Conservation (phyloP, 2,888 invertebrate species). For the Latheticus oryzae region DNA sequence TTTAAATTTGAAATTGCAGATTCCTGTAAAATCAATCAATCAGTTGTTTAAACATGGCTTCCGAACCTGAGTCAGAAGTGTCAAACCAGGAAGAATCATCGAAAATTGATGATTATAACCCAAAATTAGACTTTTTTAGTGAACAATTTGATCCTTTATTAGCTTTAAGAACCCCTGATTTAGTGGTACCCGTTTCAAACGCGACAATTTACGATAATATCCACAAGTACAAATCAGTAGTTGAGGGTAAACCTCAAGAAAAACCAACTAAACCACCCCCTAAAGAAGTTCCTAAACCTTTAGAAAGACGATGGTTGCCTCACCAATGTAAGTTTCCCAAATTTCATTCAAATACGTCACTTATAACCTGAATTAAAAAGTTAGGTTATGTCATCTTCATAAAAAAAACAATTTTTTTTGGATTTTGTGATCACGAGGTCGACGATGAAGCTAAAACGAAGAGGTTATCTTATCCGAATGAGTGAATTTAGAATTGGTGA, state of each 20-base stretch:
- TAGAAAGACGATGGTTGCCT: slow-evolving; percentile 63
- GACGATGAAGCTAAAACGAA: background rate
- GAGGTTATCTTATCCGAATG: slow-evolving; percentile 15
- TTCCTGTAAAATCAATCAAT: too few species aligned
- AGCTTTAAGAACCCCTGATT: slow-evolving; percentile 73
- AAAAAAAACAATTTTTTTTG: background rate
- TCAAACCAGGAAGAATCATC: slow-evolving; percentile 42
- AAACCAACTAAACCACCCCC: slow-evolving; percentile 14
- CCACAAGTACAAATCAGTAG: slow-evolving; percentile 70
- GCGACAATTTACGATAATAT: slow-evolving; percentile 79
- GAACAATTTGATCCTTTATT: slow-evolving; percentile 76
- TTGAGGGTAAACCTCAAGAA: slow-evolving; percentile 56
- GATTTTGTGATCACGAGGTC: slow-evolving; percentile 4
- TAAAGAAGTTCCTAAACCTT: slow-evolving; percentile 4
- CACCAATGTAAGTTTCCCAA: slow-evolving; percentile 64
- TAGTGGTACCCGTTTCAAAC: slow-evolving; percentile 68
- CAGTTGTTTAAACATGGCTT: slow-evolving; percentile 44
- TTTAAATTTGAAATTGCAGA: too few species aligned
- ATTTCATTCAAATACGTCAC: background rate
- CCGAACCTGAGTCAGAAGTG: slow-evolving; percentile 37
- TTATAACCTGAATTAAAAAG: slow-evolving; percentile 1
- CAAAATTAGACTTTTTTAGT: slow-evolving; percentile 69
- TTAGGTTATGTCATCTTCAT: slow-evolving; percentile 9
- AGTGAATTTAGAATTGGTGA: slow-evolving; percentile 5
- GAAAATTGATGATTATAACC: slow-evolving; percentile 60